Percentiles rank a stretch among this genome's conserved stretches.
Conservation (phyloP, 30 jellyfish, hydroid and myxozoan species). For the Pseudorhiza aurosa region DNA sequence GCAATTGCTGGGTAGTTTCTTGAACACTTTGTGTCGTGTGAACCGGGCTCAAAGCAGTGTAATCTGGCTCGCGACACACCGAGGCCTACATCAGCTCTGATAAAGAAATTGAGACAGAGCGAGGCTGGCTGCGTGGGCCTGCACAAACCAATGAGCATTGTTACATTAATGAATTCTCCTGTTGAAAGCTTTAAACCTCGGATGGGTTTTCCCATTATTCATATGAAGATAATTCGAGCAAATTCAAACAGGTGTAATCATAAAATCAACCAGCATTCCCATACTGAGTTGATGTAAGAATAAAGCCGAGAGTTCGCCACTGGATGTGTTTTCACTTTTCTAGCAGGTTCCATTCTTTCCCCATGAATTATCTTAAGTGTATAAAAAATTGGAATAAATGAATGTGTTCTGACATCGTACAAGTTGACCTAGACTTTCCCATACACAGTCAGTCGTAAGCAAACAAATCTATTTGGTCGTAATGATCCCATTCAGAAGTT, state of each 20-base stretch:
- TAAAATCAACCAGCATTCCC: slow-evolving; percentile 14
- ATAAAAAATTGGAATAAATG: slow-evolving; percentile 27
- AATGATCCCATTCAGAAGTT: background rate
- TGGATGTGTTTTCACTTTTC: background rate
- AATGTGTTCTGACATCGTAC: slow-evolving; percentile 1
- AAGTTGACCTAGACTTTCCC: slow-evolving; percentile 24
- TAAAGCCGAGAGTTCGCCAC: slow-evolving; percentile 29
- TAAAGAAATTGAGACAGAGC: no score
- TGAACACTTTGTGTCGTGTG: no score
- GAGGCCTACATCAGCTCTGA: no score
- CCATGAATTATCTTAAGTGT: slow-evolving; percentile 29
- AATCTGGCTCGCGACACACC: no score
- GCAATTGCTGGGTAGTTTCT: no score
- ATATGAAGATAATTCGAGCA: slow-evolving; percentile 1
- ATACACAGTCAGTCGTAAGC: background rate
- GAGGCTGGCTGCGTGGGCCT: slow-evolving; percentile 11
- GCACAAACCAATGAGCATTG: background rate
- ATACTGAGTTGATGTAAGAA: background rate
- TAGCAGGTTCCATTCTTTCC: slow-evolving; percentile 40
- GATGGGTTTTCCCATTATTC: slow-evolving; percentile 41
- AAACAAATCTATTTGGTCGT: background rate
- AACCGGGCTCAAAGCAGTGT: no score
- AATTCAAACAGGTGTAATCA: slow-evolving; percentile 10
- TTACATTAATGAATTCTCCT: background rate
- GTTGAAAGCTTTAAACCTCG: background rate